Evolutionary conservation across 2,888 invertebrate genomes (phyloP), one percentile per base, ranked within the genome.

Genomic region (Polymixis lichenea): DNA sequence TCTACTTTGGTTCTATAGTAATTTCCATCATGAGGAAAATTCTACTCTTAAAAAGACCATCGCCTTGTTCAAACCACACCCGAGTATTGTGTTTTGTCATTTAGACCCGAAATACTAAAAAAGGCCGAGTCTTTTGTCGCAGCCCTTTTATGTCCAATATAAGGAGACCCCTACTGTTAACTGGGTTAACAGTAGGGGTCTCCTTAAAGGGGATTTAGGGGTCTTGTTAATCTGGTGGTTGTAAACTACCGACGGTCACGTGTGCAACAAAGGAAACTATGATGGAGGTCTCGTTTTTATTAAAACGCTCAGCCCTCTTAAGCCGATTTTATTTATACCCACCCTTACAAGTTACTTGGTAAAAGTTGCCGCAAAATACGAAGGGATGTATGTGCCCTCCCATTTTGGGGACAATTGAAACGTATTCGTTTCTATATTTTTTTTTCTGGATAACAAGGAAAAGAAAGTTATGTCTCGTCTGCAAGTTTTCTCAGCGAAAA

Each of bases 251-350:
- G 82, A 83, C 85, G 87, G 92, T 93, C 93, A 94, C 93, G 94
- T 93, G 92, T 91, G 89, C 90, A 90, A 93, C 93, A 92, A 93
- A 93, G 90, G 89, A 90, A 87, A 90, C 89, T 93, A 93, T 93
- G 94, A 93, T 92, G 92, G 87, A 93, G 94, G 94, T 93, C 89
- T 84, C 85, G 87, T 91, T 92, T 93, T 93, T 93, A 93, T 94
- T 93, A 94, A 94, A 94, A 91, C 89, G 92, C 91, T 90, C 88
- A 90, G 90, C 87, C 83, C 86, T 90, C 87, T 89, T 86, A 89
- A 91, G 88, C 83, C 90, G 90, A 89, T 91, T 92, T 92, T 93
- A 92, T 93, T 93, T 92, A 93, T 93, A 88, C 85, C 86, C 81
- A 68, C 82, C 84, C 87, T 82, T 78, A 70, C 83, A 88, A 87